These are phyloP conservation scores for Druceiella hillmani DNA, from an alignment of 2,888 invertebrate genomes.

Conservation along the genomic window DNA sequence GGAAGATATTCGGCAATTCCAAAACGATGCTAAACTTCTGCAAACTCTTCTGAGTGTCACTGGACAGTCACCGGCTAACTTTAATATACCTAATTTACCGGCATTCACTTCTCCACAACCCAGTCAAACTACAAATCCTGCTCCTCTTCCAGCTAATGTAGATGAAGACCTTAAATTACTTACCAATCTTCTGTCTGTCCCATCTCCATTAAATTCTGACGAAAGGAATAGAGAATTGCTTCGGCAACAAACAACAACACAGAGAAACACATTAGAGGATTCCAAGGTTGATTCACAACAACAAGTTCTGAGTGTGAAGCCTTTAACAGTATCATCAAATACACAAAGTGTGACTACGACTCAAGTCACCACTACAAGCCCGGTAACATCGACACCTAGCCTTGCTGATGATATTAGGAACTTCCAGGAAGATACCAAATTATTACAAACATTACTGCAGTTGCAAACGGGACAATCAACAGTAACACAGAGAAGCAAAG, in stretches of 20 bases:
- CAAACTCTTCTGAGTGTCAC: constrained; percentile 46
- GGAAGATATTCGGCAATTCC: constrained; percentile 45
- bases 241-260: too few species aligned
- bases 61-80: constrained; percentile 44
- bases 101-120: constrained; percentile 31
- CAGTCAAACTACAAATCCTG: constrained; percentile 30
- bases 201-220: constrained; percentile 37
- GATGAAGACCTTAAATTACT: constrained; percentile 36
- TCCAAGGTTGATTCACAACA: too few species aligned
- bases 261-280: too few species aligned
- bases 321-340: constrained; percentile 24
- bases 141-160: constrained; percentile 28
- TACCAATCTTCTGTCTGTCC: constrained; percentile 37
- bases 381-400: constrained; percentile 12
- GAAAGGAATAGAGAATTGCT: too few species aligned
- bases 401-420: constrained; percentile 39
- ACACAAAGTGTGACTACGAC: constrained; percentile 30
- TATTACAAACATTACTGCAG: constrained; percentile 47
- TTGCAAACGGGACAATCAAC: constrained; percentile 44
- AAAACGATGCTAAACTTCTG: constrained; percentile 45
- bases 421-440: constrained; percentile 40
- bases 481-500: constrained; percentile 38
- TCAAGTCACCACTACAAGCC: constrained; percentile 30
- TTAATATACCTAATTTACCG: constrained; percentile 46
- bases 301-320: constrained; percentile 9